phyloP scores from a whole-genome alignment of 2,888 invertebrate species.

The Machimus rusticus region DNA sequence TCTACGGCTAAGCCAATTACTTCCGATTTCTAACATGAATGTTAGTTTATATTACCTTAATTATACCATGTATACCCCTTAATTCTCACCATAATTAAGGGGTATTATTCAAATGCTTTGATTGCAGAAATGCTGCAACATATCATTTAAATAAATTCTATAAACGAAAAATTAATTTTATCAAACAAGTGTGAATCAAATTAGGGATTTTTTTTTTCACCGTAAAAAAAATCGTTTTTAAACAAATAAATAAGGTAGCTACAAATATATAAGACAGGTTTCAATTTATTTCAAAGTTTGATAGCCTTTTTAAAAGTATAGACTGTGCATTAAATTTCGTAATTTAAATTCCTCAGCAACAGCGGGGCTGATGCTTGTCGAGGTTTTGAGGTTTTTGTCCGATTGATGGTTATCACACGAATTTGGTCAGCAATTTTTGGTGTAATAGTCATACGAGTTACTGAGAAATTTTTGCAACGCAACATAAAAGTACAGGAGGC shows the following conservation, averaged over 20 bases:
- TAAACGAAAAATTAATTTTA: background rate
- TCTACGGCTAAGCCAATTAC: background rate
- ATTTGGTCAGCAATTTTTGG: background rate
- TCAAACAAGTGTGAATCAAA: background rate
- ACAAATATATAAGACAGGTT: background rate
- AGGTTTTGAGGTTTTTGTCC: background rate
- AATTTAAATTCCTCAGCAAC: background rate
- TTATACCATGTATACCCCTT: background rate
- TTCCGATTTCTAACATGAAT: background rate
- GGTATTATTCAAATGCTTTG: background rate
- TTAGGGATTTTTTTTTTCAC: background rate
- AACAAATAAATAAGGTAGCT: background rate
- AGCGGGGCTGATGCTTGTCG: background rate
- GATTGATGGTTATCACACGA: background rate
- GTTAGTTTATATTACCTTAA: background rate
- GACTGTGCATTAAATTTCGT: background rate
- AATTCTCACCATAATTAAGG: background rate
- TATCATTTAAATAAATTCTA: background rate
- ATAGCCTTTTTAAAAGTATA: background rate
- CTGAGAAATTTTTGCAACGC: background rate
- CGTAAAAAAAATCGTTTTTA: background rate
- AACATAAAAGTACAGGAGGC: background rate
- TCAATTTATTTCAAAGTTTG: background rate
- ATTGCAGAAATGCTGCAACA: background rate
- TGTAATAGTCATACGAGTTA: background rate